Evolutionary conservation across 2,797 vertebrate species (phyloP), one percentile per base, ranked within the genome.

Genomic region (Sebastes minor): DNA sequence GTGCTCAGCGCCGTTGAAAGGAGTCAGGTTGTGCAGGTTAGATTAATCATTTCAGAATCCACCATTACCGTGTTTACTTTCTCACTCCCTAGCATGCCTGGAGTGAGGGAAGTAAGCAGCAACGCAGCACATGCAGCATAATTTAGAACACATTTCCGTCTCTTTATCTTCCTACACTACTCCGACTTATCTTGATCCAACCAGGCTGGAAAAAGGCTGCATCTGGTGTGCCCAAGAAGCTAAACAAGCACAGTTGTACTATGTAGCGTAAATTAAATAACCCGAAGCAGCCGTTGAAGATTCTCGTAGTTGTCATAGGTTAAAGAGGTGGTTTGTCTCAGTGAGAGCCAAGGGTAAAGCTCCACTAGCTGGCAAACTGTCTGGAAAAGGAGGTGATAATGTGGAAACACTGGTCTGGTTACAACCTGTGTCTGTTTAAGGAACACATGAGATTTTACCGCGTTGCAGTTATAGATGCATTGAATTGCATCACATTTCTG

Each of bases 381-480:
- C 55, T 89, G 86, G 84, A 86, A 91, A 86, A 91, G 78, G 68
- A 88, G 71, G 76, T 78, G 73, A 81, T 84, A 65, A 85, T 87
- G 76, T 85, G 78, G 85, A 91, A 86, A 87, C 10, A 33, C 18
- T 14, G 56, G 63, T 63, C 64, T 86, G 81, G 85, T 91, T 84
- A 80, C 74, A 91, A 86, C 82, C 79, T 78, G 81, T 57, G 83
- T 77, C 75, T 80, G 80, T 1, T 69, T 57, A 53, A 12, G 64
- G 64, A 85, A 60, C 32, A 78, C 23, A 82, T 55, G 38, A 22
- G 10, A 63, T 71, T 85, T 86, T 53, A 61, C 38, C 18, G 20
- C 46, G 9, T 78, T 46, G 16, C 9, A 13, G 11, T 62, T 57
- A 64, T 28, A 74, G 8, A 73, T 66, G 12, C 67, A 18, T 20